Evolutionary conservation across 2,888 invertebrate genomes (phyloP), one percentile per base, ranked within the genome.

Genomic region (Acanthosepion pharaonis): DNA sequence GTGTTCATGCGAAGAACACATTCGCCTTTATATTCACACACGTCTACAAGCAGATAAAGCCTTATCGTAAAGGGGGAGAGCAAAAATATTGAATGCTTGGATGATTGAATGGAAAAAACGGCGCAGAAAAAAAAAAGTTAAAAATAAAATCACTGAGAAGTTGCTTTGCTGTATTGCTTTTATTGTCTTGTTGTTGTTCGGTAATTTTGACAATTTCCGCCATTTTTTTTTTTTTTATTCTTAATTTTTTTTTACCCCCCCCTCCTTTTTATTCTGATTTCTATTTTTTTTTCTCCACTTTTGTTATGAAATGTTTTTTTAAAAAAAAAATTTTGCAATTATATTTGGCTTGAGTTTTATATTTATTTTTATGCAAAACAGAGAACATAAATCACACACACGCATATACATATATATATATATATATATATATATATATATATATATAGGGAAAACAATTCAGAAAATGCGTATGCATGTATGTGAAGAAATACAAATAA

Each of bases 171-270:
- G n/a, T 78, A 18, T 15, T 55, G 15, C 18, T 55, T 55, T 59
- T 59, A 23, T 59, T 59, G 4, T 59, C 5, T 59, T 59, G 4
- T 78, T 78, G 33, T 78, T 78, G 78, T 78, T 78, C n/a, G n/a
- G n/a, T 78, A 78, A 78, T 78, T 78, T 78, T 78, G 78, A 78
- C 78, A 78, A 78, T 78, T 78, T 78, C 78, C 78, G 78, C 42
- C 42, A 42, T 42, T 42, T 42, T 42, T 42, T 42, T 42, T 64
- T 78, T 78, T 78, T 78, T 78, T 78, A 59, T 78, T 78, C 5
- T 9, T 78, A 78, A n/a, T 78, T 78, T 11, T n/a, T n/a, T 42
- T 42, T 42, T 42, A 42, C 42, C 3, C 42, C 42, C 42, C 1
- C 4, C n/a, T n/a, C n/a, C 78, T 15, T 78, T n/a, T n/a, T n/a